Evolutionary conservation across 2,888 invertebrate genomes (phyloP).

Genomic region (Scrobipalpa atriplicella): DNA sequence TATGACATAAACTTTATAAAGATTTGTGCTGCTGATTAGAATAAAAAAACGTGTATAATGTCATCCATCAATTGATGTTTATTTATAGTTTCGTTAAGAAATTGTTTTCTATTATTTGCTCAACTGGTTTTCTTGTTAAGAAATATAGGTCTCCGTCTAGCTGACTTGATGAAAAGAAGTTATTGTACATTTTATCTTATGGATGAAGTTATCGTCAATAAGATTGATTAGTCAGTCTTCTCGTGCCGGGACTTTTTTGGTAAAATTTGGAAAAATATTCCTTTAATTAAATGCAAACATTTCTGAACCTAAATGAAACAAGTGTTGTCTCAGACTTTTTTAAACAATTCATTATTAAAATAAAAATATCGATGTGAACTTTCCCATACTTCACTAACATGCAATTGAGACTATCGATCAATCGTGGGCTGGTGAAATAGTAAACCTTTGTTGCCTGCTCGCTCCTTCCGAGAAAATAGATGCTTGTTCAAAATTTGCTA

Average conservation of each 20-base stretch:
- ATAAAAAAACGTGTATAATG: constrained; percentile 1
- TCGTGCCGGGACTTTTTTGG: too few species aligned
- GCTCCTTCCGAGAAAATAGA: constrained; percentile 32
- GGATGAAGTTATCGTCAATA: too few species aligned
- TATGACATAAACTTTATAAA: constrained; percentile 57
- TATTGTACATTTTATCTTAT: too few species aligned
- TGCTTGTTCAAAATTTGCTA: constrained; percentile 35
- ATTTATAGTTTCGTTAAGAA: neutral
- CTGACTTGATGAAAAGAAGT: too few species aligned
- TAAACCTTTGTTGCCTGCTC: constrained; percentile 1
- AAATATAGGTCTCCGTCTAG: too few species aligned
- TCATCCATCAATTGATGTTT: constrained; percentile 22
- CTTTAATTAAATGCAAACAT: too few species aligned
- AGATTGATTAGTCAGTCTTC: too few species aligned
- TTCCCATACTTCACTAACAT: neutral
- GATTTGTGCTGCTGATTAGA: constrained; percentile 49
- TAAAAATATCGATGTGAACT: neutral
- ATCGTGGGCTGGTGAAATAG: constrained; percentile 18
- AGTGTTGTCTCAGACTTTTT: too few species aligned
- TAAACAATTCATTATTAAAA: too few species aligned
- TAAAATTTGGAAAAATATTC: too few species aligned
- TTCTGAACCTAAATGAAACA: too few species aligned
- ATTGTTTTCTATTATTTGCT: neutral
- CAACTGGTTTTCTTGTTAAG: too few species aligned
- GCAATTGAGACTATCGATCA: neutral